These are phyloP conservation scores for Heliconius cydno DNA, from an alignment of 2,888 invertebrate species.

Conservation along the genomic window DNA sequence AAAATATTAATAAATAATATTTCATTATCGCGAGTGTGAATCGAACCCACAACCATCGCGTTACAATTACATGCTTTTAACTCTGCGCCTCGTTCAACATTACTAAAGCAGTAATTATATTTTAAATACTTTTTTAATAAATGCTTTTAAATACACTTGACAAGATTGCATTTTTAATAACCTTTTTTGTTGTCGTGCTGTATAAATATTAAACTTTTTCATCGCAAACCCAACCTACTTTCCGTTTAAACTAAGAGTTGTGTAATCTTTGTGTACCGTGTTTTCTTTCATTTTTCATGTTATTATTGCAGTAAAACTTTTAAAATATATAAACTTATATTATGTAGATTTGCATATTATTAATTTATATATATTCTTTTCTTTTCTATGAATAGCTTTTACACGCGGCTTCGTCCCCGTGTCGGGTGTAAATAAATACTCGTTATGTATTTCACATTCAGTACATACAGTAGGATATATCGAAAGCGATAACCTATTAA, in stretches of 20 bases:
- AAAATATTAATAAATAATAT: background rate
- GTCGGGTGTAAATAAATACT: no score
- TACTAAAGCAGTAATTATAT: no score
- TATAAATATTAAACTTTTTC: conserved; percentile 8
- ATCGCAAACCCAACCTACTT: conserved; percentile 5
- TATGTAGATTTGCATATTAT: background rate
- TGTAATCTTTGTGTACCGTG: background rate
- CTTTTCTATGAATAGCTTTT: no score
- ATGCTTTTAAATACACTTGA: background rate
- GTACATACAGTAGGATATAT: background rate
- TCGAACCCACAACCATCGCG: background rate
- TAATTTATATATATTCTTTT: background rate
- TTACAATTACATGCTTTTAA: background rate
- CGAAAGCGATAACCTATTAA: background rate
- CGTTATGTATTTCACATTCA: no score
- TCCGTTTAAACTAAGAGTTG: background rate
- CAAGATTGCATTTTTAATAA: conserved; percentile 5
- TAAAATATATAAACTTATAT: background rate
- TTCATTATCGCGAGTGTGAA: background rate
- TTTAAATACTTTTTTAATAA: background rate
- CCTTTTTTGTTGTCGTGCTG: conserved; percentile 1
- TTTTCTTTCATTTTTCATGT: background rate
- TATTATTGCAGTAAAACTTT: no score
- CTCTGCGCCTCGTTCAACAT: background rate
- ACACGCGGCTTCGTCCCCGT: no score